Evolutionary conservation across 2,888 invertebrate genomes (phyloP), one percentile per base, ranked within the genome.

Genomic region (Drosophila paucipuncta): DNA sequence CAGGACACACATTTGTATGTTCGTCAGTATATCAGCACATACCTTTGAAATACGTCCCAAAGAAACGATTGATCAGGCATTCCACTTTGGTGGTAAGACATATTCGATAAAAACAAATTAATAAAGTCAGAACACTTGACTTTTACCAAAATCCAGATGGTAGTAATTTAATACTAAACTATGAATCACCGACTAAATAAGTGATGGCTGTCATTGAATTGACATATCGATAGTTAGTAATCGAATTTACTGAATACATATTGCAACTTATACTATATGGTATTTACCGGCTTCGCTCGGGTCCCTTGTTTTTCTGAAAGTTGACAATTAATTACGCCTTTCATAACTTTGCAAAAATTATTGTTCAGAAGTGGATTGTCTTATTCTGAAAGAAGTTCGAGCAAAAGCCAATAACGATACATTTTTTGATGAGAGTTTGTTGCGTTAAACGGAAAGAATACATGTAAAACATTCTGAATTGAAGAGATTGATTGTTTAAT

Each of bases 61-160:
- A 97, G 93, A 92, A 97, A 97, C 82, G 97, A 96, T 75, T 96
- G 94, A 90, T 95, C 96, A 0, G 97, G 97, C 96, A 97, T 95
- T 39, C 95, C 94, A 22, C 95, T 94, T 35, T 95, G 95, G 82
- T 95, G 94, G 85, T 95, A 95, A 37, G 92, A 75, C 92, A 92
- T 92, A 62, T 82, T 71, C 11, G 30, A 39, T 30, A 35, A 49
- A 54, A 16, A n/a, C 11, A 47, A 43, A 43, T 43, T 11, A 13
- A 43, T 41, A 31, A 43, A 33, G 35, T 28, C 10, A 33, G 58
- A 35, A 35, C 7, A 7, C 22, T 30, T 49, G 9, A 22, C 2
- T 25, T 22, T 25, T 25, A 18, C 6, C 6, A n/a, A 13, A 28
- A 25, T n/a, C 3, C 13, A 33, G 6, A 28, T 28, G 9, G 16